A percentile compares a stretch with the other conserved stretches of the same genome.
Evolutionary conservation across 2,113 vertebrate genomes (phyloP).

Genomic region (Dendropsophus ebraccatus): DNA sequence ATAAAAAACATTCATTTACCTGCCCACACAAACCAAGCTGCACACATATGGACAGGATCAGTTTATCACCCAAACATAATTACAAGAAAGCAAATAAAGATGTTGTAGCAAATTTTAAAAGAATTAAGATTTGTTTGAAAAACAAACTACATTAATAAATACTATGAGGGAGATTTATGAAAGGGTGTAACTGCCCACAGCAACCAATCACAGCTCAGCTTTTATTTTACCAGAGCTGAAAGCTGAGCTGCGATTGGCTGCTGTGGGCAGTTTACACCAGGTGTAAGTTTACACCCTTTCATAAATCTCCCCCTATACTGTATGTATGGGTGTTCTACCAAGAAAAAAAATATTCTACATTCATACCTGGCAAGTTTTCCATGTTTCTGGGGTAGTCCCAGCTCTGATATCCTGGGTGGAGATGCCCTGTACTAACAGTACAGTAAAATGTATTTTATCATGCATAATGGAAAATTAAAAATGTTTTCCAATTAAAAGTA

Average conservation of each 20-base stretch:
- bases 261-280: no score
- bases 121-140: constrained; percentile 27
- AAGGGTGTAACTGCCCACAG: no score
- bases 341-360: not conserved
- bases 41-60: constrained; percentile 55
- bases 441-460: not conserved
- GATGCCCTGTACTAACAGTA: not conserved
- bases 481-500: no score
- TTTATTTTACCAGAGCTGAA: no score
- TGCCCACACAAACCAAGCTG: constrained; percentile 55
- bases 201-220: no score
- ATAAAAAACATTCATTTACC: constrained; percentile 24
- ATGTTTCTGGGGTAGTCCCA: not conserved
- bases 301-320: no score
- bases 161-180: not conserved
- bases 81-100: constrained; percentile 42
- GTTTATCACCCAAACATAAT: constrained; percentile 51
- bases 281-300: no score
- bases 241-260: no score
- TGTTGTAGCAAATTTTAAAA: constrained; percentile 50
- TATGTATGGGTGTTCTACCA: not conserved
- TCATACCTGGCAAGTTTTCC: not conserved
- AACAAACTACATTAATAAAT: constrained; percentile 1
- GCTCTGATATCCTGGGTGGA: not conserved
- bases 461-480: no score